Evolutionary conservation across 2,888 invertebrate species (phyloP).

Genomic region (Lathronympha strigana): DNA sequence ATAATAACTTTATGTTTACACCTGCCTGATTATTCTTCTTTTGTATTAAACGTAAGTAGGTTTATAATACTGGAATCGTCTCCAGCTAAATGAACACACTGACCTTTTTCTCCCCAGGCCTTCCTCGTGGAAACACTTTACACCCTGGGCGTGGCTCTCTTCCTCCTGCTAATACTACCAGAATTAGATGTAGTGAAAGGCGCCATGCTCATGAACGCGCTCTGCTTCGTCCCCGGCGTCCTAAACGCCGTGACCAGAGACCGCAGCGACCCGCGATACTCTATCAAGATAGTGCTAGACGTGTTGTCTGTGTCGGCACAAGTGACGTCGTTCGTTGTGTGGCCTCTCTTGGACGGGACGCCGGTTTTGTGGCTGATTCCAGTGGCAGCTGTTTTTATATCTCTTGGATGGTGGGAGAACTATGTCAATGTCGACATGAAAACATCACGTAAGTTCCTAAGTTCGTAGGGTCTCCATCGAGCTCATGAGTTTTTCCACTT

Average conservation of each 20-base stretch:
- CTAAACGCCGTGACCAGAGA: slow-evolving; percentile 84
- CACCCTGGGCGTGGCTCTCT: slow-evolving; percentile 89
- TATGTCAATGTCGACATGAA: slow-evolving; percentile 78
- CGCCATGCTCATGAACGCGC: slow-evolving; percentile 92
- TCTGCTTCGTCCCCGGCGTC: slow-evolving; percentile 92
- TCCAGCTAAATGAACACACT: not conserved
- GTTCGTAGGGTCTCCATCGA: too few relatives aligned
- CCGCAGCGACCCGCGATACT: slow-evolving; percentile 62
- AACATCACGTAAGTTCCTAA: slow-evolving; percentile 58
- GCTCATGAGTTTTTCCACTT: too few relatives aligned
- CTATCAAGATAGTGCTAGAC: slow-evolving; percentile 79
- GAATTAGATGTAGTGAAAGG: slow-evolving; percentile 92
- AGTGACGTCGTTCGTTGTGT: slow-evolving; percentile 87
- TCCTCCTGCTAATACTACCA: slow-evolving; percentile 91
- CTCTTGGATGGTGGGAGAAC: slow-evolving; percentile 94
- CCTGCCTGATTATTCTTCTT: too few relatives aligned
- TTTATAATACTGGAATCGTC: too few relatives aligned
- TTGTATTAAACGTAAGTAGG: too few relatives aligned
- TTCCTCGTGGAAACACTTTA: slow-evolving; percentile 91
- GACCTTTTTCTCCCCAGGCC: slow-evolving; percentile 67
- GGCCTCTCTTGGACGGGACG: slow-evolving; percentile 85
- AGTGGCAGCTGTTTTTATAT: slow-evolving; percentile 86
- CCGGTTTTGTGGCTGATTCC: slow-evolving; percentile 85
- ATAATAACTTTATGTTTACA: too few relatives aligned
- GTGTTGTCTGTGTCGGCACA: slow-evolving; percentile 86